A percentile compares a stretch with the other conserved stretches of the same genome.
Evolutionary conservation across 1,140 invertebrate genomes (phyloP).

Genomic region (Neodiprion fabricii): DNA sequence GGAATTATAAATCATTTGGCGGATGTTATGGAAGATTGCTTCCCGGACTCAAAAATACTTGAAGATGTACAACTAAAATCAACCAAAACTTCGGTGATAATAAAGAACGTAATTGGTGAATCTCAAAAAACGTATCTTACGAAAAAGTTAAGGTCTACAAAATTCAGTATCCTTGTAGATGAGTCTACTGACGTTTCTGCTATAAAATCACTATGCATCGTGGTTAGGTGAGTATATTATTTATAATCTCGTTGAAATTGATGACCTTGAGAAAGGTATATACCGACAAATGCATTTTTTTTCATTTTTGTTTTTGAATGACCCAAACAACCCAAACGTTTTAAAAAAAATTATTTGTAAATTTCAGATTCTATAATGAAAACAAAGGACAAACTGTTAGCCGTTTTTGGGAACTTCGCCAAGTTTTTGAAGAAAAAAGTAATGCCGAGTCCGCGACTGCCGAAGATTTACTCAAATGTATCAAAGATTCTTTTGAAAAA

Average conservation of each 20-base stretch:
- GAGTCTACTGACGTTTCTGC: constrained; percentile 39
- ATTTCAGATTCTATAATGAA: constrained; percentile 25
- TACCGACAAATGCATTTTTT: no score
- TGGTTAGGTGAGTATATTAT: constrained; percentile 9
- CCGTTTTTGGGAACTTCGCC: constrained; percentile 29
- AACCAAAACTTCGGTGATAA: constrained; percentile 27
- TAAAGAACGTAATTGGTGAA: constrained; percentile 36
- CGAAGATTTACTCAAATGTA: constrained; percentile 24
- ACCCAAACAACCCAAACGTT: no score
- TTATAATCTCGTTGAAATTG: no score
- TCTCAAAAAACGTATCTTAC: constrained; percentile 26
- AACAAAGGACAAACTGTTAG: constrained; percentile 19
- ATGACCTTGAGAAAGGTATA: no score
- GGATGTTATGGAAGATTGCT: constrained; percentile 21
- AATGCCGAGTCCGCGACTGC: constrained; percentile 30
- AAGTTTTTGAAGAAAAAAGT: constrained; percentile 22
- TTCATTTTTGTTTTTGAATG: no score
- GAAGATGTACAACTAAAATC: constrained; percentile 23
- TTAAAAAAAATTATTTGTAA: no score
- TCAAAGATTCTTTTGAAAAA: constrained; percentile 34
- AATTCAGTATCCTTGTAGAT: constrained; percentile 37
- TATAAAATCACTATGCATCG: constrained; percentile 28
- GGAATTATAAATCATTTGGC: constrained; percentile 17
- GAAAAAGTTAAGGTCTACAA: constrained; percentile 25
- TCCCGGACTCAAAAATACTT: constrained; percentile 28